These are phyloP conservation scores for Plagodis dolabraria DNA, from an alignment of 2,888 invertebrate genomes.

Conservation along the genomic window DNA sequence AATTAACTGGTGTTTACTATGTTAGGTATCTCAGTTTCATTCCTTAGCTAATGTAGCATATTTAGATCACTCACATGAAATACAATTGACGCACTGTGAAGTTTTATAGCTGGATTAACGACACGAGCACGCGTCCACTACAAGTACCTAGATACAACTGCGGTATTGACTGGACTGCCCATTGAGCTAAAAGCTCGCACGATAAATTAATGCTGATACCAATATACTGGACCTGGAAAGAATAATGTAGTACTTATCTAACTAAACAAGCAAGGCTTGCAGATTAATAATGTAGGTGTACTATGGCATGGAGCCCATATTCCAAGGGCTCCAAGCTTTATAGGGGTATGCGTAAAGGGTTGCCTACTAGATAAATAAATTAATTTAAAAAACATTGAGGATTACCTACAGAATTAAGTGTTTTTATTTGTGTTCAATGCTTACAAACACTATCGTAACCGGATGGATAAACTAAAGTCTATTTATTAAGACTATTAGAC, in stretches of 20 bases:
- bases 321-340: no score
- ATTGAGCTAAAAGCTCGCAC: conserved; percentile 57
- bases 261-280: conserved; percentile 2
- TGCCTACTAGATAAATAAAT: no score
- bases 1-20: conserved; percentile 10
- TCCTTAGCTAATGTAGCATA: neutral
- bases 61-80: conserved; percentile 32
- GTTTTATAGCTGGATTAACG: conserved; percentile 34
- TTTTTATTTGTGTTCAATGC: no score
- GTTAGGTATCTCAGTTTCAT: neutral
- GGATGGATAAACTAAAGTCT: conserved; percentile 1
- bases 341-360: no score
- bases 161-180: conserved; percentile 66
- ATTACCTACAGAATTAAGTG: no score
- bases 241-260: conserved; percentile 22
- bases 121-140: conserved; percentile 56
- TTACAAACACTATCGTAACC: neutral
- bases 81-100: conserved; percentile 19
- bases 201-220: conserved; percentile 56
- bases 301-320: no score
- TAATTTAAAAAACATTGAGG: no score
- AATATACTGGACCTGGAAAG: conserved; percentile 32
- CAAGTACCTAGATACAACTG: conserved; percentile 51
- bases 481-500: conserved; percentile 17
- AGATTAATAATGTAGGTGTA: no score